phyloP scores from a whole-genome alignment of 2,113 vertebrate species.

The Columbina picui region DNA sequence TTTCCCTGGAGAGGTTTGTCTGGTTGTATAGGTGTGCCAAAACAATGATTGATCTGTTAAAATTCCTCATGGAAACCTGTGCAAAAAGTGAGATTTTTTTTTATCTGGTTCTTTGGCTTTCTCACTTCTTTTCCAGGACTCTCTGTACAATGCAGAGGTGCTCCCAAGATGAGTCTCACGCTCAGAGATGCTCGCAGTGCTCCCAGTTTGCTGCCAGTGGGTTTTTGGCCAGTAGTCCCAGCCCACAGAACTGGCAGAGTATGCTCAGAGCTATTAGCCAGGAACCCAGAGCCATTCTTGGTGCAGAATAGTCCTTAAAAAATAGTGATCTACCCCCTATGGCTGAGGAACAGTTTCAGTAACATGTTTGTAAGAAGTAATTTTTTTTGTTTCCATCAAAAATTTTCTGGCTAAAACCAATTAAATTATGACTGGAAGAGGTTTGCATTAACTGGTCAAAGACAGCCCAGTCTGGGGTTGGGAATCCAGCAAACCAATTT shows the following conservation, averaged over 20 bases:
- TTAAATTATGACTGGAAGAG: neutral
- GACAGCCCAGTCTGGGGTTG: neutral
- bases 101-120: neutral
- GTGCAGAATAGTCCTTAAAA: neutral
- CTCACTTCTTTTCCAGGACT: neutral
- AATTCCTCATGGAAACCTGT: neutral
- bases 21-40: neutral
- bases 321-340: neutral
- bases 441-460: neutral
- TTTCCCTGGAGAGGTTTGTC: neutral
- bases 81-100: neutral
- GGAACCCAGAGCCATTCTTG: neutral
- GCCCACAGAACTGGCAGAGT: neutral
- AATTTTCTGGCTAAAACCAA: neutral
- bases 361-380: neutral
- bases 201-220: neutral
- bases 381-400: neutral
- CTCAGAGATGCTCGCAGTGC: neutral
- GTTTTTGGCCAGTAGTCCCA: neutral
- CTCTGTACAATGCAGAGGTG: neutral
- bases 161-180: neutral
- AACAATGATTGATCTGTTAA: neutral
- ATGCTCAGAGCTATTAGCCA: neutral
- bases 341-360: neutral
- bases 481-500: neutral